Percentiles rank a stretch among this genome's conserved stretches.
phyloP scores from a whole-genome alignment of 2,113 vertebrate species.

The Enhydra lutris region DNA sequence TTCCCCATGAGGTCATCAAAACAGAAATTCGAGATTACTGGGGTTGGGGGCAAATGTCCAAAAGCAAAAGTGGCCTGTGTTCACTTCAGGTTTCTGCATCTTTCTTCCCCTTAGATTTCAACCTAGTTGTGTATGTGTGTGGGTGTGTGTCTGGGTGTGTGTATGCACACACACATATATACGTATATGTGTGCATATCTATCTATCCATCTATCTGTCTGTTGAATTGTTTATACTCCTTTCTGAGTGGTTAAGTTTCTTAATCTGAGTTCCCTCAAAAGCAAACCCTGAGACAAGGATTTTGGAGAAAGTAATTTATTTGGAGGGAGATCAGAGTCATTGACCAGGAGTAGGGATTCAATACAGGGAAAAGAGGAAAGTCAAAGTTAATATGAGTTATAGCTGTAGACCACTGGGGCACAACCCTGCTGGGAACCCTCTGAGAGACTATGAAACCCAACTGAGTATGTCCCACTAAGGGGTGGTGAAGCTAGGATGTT shows the following conservation, averaged over 20 bases:
- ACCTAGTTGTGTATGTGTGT: background rate
- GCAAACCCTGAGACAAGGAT: background rate
- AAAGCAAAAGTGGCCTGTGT: background rate
- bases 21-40: background rate
- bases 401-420: background rate
- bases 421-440: background rate
- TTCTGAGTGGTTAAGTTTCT: background rate
- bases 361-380: background rate
- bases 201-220: background rate
- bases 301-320: background rate
- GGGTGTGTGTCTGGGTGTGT: background rate
- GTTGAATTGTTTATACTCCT: background rate
- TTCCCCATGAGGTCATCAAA: background rate
- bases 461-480: background rate
- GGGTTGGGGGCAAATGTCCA: background rate
- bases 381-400: background rate
- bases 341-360: background rate
- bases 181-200: background rate
- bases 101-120: background rate
- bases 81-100: background rate
- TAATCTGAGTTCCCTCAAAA: background rate
- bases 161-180: background rate
- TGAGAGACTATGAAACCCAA: background rate
- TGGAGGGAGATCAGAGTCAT: background rate
- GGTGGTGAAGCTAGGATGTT: background rate